These are phyloP conservation scores for Cloeon dipterum DNA, from an alignment of 2,888 invertebrate genomes.

Conservation along the genomic window DNA sequence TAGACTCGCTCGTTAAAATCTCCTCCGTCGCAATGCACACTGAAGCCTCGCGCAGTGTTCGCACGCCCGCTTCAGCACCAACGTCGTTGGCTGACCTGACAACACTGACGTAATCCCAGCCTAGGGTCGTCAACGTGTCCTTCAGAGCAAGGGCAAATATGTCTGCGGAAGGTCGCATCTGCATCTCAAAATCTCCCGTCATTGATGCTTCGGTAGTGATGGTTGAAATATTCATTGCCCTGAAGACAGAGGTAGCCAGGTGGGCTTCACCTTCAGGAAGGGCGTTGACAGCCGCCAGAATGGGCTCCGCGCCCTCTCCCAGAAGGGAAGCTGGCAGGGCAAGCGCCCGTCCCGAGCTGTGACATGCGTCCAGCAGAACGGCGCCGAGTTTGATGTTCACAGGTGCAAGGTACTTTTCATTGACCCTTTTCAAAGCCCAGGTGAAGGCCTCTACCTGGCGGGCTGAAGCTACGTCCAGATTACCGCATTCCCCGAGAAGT, in stretches of 20 bases:
- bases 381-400: constrained; percentile 12
- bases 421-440: constrained; percentile 14
- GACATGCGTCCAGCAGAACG: constrained; percentile 14
- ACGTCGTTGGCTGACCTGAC: constrained; percentile 15
- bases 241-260: constrained; percentile 9
- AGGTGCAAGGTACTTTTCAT: constrained; percentile 6
- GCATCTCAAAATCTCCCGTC: constrained; percentile 5
- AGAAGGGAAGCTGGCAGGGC: constrained; percentile 7
- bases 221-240: constrained; percentile 11
- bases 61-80: constrained; percentile 8
- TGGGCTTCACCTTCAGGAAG: constrained; percentile 8
- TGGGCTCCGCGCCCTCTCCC: constrained; percentile 4
- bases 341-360: constrained; percentile 9
- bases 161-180: neutral
- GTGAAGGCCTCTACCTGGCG: constrained; percentile 19
- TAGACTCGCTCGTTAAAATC: constrained; percentile 3
- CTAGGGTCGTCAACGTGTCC: constrained; percentile 14
- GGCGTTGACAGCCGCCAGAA: constrained; percentile 8
- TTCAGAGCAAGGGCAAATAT: neutral
- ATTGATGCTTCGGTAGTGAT: constrained; percentile 9
- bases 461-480: constrained; percentile 9
- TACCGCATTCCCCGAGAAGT: neutral
- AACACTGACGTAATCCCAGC: constrained; percentile 18
- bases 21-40: constrained; percentile 11
- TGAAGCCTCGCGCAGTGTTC: constrained; percentile 10